Conservation (phyloP, 2,888 invertebrate species). For the Patella ulyssiponensis region DNA sequence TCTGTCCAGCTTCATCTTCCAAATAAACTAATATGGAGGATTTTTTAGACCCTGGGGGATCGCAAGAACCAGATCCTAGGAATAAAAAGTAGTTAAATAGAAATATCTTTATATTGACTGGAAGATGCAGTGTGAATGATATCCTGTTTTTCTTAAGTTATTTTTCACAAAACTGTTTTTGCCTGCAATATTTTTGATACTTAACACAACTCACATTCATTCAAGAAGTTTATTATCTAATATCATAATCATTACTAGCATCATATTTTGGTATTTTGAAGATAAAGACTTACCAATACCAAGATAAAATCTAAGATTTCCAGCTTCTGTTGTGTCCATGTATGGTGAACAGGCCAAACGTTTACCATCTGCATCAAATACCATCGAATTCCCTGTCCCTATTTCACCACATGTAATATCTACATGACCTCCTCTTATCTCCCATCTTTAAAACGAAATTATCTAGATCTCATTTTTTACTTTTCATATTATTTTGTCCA, state of each 20-base stretch:
- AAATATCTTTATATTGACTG: too few species aligned
- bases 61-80: too few species aligned
- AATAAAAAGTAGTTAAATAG: too few species aligned
- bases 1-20: constrained; percentile 56
- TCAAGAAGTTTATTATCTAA: not conserved
- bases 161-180: too few species aligned
- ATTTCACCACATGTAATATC: constrained; percentile 64
- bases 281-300: constrained; percentile 56
- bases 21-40: constrained; percentile 51
- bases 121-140: too few species aligned
- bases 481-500: constrained; percentile 9
- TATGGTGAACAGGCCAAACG: constrained; percentile 66
- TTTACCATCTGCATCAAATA: constrained; percentile 57
- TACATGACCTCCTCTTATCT: constrained; percentile 57
- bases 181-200: too few species aligned
- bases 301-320: constrained; percentile 65
- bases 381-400: constrained; percentile 55
- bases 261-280: too few species aligned
- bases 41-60: constrained; percentile 16
- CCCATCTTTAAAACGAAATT: constrained; percentile 53
- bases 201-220: too few species aligned
- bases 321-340: constrained; percentile 58
- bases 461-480: too few species aligned
- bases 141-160: too few species aligned
- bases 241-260: not conserved